Conservation (phyloP, 2,797 vertebrate genomes). For the Coendou prehensilis region DNA sequence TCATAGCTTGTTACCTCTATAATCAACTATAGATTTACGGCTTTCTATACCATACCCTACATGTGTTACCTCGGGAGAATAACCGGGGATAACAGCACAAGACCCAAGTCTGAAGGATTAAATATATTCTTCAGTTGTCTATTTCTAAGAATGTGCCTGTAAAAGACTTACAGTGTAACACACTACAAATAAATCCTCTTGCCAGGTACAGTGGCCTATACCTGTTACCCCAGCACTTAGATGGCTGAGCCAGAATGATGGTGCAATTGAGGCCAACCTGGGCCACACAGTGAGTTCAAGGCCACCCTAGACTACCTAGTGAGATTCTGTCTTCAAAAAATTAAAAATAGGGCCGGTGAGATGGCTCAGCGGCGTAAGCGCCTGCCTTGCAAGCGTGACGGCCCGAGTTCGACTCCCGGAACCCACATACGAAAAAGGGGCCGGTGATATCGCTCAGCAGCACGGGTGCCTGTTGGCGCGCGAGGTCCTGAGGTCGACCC, state of each 20-base stretch:
- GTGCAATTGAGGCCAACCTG: neutral
- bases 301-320: neutral
- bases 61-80: constrained; percentile 30
- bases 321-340: neutral
- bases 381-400: no score
- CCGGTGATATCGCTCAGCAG: no score
- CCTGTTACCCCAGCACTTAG: neutral
- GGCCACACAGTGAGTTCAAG: neutral
- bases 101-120: constrained; percentile 58
- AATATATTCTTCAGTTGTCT: constrained; percentile 60
- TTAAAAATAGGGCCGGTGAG: no score
- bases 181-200: constrained; percentile 13
- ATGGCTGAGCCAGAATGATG: neutral
- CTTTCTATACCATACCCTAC: neutral
- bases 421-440: no score
- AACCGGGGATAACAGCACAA: constrained; percentile 33
- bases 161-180: constrained; percentile 39
- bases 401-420: no score
- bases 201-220: neutral
- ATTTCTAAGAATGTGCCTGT: constrained; percentile 33
- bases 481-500: no score
- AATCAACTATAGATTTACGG: constrained; percentile 58
- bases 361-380: no score
- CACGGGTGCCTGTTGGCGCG: no score
- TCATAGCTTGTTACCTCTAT: constrained; percentile 10